Percentiles rank a stretch among this genome's conserved stretches.
Evolutionary conservation across 2,113 vertebrate species (phyloP).

Genomic region (Zosterops lateralis): DNA sequence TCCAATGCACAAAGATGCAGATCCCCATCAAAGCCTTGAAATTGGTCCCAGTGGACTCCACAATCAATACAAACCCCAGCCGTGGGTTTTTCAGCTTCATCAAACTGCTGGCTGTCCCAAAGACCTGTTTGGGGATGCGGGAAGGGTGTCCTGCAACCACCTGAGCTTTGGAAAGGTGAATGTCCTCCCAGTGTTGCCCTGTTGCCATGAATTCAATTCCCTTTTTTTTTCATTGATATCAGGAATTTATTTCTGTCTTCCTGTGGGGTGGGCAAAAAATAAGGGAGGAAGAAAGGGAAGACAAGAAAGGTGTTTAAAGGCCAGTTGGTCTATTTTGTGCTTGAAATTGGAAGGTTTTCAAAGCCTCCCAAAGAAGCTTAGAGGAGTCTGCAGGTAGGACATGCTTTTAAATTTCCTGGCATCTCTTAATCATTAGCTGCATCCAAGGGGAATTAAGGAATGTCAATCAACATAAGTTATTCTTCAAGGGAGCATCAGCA

Average conservation of each 20-base stretch:
- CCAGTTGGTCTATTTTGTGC: background rate
- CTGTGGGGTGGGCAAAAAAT: background rate
- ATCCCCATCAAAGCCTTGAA: background rate
- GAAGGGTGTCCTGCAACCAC: background rate
- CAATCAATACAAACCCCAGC: background rate
- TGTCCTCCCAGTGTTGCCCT: background rate
- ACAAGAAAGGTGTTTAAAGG: background rate
- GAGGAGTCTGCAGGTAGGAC: conserved; percentile 23
- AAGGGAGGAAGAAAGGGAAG: background rate
- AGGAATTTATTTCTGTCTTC: background rate
- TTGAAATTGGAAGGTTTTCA: conserved; percentile 23
- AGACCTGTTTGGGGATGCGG: background rate
- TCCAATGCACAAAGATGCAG: background rate
- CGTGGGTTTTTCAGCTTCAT: background rate
- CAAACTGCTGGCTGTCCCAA: background rate
- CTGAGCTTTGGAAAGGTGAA: background rate
- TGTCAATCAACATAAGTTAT: conserved; percentile 60
- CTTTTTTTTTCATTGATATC: background rate
- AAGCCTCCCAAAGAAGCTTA: conserved; percentile 42
- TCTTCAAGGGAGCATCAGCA: conserved; percentile 35
- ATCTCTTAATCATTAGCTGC: conserved; percentile 57
- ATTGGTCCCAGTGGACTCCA: background rate
- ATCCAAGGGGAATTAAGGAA: conserved; percentile 56
- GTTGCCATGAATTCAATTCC: background rate
- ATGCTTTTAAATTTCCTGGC: conserved; percentile 26